Evolutionary conservation across 2,888 invertebrate species (phyloP).

Genomic region (Anoncus sp.): DNA sequence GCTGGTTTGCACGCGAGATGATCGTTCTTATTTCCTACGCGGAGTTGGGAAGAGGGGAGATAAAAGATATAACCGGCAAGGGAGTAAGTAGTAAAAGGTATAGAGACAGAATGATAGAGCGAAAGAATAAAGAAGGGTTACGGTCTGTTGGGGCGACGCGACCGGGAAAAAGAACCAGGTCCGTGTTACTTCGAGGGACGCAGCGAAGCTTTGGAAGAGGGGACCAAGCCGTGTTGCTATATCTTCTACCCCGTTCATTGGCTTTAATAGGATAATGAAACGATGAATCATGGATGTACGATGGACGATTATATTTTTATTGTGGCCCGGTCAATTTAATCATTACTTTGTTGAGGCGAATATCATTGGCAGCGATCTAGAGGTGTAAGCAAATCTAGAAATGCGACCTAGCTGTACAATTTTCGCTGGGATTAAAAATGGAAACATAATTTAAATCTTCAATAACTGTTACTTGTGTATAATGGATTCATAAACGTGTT

Average conservation of each 20-base stretch:
- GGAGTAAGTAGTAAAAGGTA: slow-evolving; percentile 17
- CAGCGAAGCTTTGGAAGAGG: slow-evolving; percentile 31
- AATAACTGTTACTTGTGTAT: no score
- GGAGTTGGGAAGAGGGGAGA: slow-evolving; percentile 28
- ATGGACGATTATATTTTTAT: slow-evolving; percentile 79
- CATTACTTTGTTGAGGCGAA: slow-evolving; percentile 81
- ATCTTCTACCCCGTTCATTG: slow-evolving; percentile 72
- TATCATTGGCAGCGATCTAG: slow-evolving; percentile 75
- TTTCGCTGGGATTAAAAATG: neutral
- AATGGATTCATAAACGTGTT: no score
- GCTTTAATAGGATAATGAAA: slow-evolving; percentile 80
- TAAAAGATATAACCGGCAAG: slow-evolving; percentile 13
- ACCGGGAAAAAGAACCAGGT: slow-evolving; percentile 51
- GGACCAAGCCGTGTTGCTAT: slow-evolving; percentile 32
- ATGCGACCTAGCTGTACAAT: neutral
- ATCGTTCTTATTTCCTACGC: slow-evolving; percentile 66
- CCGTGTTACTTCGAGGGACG: slow-evolving; percentile 49
- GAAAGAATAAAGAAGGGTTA: slow-evolving; percentile 35
- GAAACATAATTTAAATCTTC: no score
- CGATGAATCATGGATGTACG: slow-evolving; percentile 79
- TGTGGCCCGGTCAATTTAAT: slow-evolving; percentile 79
- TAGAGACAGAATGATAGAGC: neutral
- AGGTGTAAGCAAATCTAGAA: slow-evolving; percentile 69
- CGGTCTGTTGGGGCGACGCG: slow-evolving; percentile 28
- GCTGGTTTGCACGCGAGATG: slow-evolving; percentile 66